These are phyloP conservation scores for Pterostichus madidus DNA, from an alignment of 2,888 invertebrate genomes.

Conservation along the genomic window DNA sequence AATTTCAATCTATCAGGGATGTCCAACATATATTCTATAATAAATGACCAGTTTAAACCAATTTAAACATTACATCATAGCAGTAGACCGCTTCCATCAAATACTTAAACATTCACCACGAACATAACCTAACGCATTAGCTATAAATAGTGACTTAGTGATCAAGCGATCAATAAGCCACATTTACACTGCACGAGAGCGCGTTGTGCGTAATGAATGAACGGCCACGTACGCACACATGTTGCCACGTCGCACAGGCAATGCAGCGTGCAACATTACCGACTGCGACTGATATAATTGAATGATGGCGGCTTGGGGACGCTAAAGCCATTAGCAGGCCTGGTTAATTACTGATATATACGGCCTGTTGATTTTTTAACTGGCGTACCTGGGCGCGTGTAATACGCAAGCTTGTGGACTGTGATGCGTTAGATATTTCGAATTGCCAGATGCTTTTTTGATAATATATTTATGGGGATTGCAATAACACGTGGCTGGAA, in stretches of 20 bases:
- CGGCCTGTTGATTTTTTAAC: slow-evolving; percentile 54
- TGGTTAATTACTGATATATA: slow-evolving; percentile 63
- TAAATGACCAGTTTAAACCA: slow-evolving; percentile 41
- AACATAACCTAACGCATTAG: slow-evolving; percentile 30
- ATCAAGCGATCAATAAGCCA: slow-evolving; percentile 15
- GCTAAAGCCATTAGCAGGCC: slow-evolving; percentile 61
- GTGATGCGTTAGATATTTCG: slow-evolving; percentile 13
- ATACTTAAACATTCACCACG: slow-evolving; percentile 30
- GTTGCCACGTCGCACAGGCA: slow-evolving; percentile 6
- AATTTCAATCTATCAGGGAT: slow-evolving; percentile 46
- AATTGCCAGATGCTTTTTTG: slow-evolving; percentile 22
- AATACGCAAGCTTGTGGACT: slow-evolving; percentile 17
- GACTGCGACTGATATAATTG: slow-evolving; percentile 61
- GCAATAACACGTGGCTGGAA: slow-evolving; percentile 18
- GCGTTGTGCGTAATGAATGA: slow-evolving; percentile 1
- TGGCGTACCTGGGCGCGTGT: neutral
- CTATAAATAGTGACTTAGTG: slow-evolving; percentile 37
- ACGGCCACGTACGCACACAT: slow-evolving; percentile 12
- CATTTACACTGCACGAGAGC: slow-evolving; percentile 10
- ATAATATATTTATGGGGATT: slow-evolving; percentile 36
- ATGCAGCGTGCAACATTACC: slow-evolving; percentile 51
- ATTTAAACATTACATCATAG: slow-evolving; percentile 41
- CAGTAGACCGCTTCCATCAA: slow-evolving; percentile 26
- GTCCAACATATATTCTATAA: slow-evolving; percentile 32
- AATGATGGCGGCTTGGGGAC: slow-evolving; percentile 62